These are phyloP conservation scores for Petrocephalus sullivani DNA, from an alignment of 2,797 vertebrate genomes.

Conservation along the genomic window DNA sequence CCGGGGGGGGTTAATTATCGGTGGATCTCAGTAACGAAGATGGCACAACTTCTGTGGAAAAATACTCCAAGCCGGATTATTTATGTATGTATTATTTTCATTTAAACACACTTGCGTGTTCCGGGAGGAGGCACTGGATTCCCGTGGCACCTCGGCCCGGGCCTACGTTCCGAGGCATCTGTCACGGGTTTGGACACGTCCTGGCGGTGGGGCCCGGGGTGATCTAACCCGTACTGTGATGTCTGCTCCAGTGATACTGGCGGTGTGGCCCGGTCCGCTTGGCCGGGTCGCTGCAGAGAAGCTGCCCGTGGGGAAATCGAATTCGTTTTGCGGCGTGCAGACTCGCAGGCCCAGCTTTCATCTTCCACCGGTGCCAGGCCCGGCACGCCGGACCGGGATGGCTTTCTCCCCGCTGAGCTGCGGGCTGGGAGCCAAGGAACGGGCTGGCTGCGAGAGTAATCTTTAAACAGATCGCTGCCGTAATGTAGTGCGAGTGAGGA, in stretches of 20 bases:
- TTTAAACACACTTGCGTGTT: background rate
- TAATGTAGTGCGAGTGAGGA: background rate
- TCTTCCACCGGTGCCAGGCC: background rate
- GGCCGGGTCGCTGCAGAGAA: background rate
- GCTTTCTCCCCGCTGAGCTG: background rate
- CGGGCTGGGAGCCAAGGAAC: background rate
- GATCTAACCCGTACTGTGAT: background rate
- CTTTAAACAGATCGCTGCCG: background rate
- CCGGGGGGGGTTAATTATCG: background rate
- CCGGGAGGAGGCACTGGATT: background rate
- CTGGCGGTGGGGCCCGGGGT: background rate
- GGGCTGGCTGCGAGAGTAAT: background rate
- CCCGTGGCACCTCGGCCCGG: background rate
- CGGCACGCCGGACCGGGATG: background rate
- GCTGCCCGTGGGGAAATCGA: background rate
- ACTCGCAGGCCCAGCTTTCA: constrained; percentile 19
- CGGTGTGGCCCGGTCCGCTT: background rate
- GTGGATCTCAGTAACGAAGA: background rate
- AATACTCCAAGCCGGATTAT: background rate
- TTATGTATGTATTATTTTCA: background rate
- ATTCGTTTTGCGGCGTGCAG: constrained; percentile 5
- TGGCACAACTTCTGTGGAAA: background rate
- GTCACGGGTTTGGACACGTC: background rate
- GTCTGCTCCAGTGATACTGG: background rate
- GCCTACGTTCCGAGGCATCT: background rate